Percentiles rank a stretch among this genome's conserved stretches.
These are phyloP conservation scores for Riptortus pedestris DNA, from an alignment of 1,140 invertebrate species.

Conservation along the genomic window DNA sequence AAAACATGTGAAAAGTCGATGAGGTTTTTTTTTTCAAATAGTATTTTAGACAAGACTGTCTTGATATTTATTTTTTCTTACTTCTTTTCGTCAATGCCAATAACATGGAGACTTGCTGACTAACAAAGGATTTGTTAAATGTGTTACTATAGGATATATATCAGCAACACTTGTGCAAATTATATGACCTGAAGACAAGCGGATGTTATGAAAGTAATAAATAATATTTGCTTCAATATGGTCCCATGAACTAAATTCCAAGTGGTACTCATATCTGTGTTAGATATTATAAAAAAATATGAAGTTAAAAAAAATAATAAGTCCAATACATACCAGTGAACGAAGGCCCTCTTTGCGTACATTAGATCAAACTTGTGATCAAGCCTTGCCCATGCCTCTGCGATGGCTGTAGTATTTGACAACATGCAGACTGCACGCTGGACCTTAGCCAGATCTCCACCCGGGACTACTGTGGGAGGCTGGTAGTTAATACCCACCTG, in stretches of 20 bases:
- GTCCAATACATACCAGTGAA: conserved; percentile 55
- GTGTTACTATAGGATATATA: no score
- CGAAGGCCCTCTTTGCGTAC: conserved; percentile 68
- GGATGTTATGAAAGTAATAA: background rate
- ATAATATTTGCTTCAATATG: background rate
- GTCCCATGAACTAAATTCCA: background rate
- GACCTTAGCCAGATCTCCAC: conserved; percentile 69
- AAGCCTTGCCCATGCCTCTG: conserved; percentile 64
- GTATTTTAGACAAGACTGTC: no score
- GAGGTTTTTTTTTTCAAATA: no score
- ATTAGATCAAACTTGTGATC: conserved; percentile 70
- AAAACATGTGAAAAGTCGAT: no score
- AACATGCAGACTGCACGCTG: conserved; percentile 71
- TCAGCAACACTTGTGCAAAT: no score
- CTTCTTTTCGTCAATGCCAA: no score
- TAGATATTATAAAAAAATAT: no score
- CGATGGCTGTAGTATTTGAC: conserved; percentile 48
- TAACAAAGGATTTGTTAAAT: no score
- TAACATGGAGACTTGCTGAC: no score
- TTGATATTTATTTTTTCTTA: no score
- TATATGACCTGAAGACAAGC: no score
- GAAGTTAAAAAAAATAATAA: no score
- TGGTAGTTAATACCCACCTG: conserved; percentile 68
- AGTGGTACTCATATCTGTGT: background rate
- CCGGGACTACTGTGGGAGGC: conserved; percentile 68